Evolutionary conservation across 2,888 invertebrate species (phyloP).

Genomic region (Xylota segnis): DNA sequence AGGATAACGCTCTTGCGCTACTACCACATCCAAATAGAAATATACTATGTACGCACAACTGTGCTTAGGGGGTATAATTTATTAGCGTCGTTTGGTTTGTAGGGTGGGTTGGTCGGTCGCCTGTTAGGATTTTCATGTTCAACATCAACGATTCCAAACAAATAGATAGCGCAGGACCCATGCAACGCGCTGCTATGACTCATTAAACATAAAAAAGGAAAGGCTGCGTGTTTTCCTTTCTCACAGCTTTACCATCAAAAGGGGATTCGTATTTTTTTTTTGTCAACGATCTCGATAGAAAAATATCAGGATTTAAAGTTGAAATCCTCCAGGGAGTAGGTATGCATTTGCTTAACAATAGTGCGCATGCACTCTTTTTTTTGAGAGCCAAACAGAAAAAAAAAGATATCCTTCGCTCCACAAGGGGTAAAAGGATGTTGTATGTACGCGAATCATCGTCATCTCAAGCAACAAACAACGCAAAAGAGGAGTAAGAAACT

Average conservation of each 20-base stretch:
- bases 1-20: slow-evolving; percentile 57
- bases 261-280: background rate
- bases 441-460: too few species aligned
- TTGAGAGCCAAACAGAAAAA: too few species aligned
- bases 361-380: too few species aligned
- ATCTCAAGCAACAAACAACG: too few species aligned
- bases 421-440: too few species aligned
- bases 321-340: too few species aligned
- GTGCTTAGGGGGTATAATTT: slow-evolving; percentile 65
- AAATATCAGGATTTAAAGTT: background rate
- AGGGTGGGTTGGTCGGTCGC: slow-evolving; percentile 42
- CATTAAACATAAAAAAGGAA: slow-evolving; percentile 41
- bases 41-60: background rate
- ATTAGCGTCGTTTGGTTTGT: slow-evolving; percentile 44
- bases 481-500: too few species aligned
- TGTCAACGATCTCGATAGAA: background rate
- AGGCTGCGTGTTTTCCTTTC: background rate
- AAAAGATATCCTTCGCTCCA: too few species aligned
- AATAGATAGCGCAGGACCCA: slow-evolving; percentile 39
- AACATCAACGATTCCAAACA: slow-evolving; percentile 38
- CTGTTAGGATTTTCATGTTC: slow-evolving; percentile 45
- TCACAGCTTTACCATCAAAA: background rate
- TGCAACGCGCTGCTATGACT: slow-evolving; percentile 39
- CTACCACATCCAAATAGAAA: background rate
- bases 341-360: too few species aligned